Percentiles rank a stretch among this genome's conserved stretches.
Conservation (phyloP, 2,113 vertebrate species). For the Scomber colias region DNA sequence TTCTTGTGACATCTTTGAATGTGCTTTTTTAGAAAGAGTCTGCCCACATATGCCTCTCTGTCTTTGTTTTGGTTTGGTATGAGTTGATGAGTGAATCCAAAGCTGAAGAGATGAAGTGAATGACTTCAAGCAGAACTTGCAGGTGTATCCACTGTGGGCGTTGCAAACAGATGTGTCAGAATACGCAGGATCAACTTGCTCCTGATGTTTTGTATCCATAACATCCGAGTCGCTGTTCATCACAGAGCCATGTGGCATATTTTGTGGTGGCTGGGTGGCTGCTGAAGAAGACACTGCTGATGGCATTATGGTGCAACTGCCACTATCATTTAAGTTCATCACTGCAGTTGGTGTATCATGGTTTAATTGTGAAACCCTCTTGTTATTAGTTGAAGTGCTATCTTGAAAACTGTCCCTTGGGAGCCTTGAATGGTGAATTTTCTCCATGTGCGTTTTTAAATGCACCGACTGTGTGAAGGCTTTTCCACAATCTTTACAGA, state of each 20-base stretch:
- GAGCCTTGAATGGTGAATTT: background rate
- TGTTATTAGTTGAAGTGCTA: background rate
- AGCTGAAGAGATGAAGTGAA: conserved; percentile 20
- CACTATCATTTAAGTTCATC: background rate
- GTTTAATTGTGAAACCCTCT: background rate
- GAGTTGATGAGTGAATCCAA: conserved; percentile 1
- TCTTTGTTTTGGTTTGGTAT: background rate
- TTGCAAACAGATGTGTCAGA: background rate
- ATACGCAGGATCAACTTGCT: background rate
- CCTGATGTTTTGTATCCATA: background rate
- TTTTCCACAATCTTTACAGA: conserved; percentile 53
- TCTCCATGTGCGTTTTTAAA: conserved; percentile 55
- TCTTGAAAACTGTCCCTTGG: background rate
- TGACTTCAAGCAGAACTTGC: conserved; percentile 18
- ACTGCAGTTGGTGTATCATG: background rate
- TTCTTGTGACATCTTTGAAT: background rate
- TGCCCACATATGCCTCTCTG: background rate
- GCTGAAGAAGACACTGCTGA: background rate
- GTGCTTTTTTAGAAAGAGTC: background rate
- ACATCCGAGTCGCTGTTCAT: background rate
- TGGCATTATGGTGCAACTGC: too few relatives aligned
- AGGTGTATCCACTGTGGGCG: background rate
- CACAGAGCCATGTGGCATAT: background rate
- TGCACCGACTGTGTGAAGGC: conserved; percentile 54
- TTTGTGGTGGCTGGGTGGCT: background rate